Evolutionary conservation across 2,113 vertebrate species (phyloP).

Genomic region (Rhinoderma darwinii): DNA sequence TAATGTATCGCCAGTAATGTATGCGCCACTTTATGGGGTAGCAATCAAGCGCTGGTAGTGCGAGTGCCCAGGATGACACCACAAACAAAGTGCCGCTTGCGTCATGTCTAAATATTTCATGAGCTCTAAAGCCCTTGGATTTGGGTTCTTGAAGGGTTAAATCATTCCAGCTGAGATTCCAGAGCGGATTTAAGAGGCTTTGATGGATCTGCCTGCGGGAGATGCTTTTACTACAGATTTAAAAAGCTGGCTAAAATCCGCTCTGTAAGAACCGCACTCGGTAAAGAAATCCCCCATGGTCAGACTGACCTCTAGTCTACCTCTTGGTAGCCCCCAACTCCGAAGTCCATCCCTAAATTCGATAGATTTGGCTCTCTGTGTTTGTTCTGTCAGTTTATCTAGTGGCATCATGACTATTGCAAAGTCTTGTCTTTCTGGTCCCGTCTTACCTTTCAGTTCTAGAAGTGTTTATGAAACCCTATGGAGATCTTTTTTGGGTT

Average conservation of each 20-base stretch:
- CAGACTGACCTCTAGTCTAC: conserved; percentile 23
- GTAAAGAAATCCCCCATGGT: conserved; percentile 35
- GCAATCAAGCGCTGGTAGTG: neutral
- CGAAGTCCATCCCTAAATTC: neutral
- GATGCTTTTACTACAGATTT: conserved; percentile 51
- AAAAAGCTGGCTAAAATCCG: conserved; percentile 54
- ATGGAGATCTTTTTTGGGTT: neutral
- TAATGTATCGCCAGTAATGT: conserved; percentile 14
- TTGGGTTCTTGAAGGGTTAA: conserved; percentile 36
- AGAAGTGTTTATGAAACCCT: neutral
- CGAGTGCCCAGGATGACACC: neutral
- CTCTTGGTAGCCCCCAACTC: conserved; percentile 1
- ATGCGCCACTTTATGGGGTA: conserved; percentile 1
- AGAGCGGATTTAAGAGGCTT: conserved; percentile 56
- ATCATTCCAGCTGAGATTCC: conserved; percentile 49
- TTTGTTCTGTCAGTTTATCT: neutral
- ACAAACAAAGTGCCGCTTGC: conserved; percentile 28
- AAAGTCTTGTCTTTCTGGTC: neutral
- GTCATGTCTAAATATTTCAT: conserved; percentile 28
- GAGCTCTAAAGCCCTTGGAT: conserved; percentile 8
- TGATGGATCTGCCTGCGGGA: conserved; percentile 54
- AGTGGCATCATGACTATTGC: neutral
- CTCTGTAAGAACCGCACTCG: conserved; percentile 28
- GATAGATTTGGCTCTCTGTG: neutral
- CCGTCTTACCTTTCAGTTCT: neutral